phyloP scores from a whole-genome alignment of 2,797 vertebrate species.

The Toxotes lorentzi region DNA sequence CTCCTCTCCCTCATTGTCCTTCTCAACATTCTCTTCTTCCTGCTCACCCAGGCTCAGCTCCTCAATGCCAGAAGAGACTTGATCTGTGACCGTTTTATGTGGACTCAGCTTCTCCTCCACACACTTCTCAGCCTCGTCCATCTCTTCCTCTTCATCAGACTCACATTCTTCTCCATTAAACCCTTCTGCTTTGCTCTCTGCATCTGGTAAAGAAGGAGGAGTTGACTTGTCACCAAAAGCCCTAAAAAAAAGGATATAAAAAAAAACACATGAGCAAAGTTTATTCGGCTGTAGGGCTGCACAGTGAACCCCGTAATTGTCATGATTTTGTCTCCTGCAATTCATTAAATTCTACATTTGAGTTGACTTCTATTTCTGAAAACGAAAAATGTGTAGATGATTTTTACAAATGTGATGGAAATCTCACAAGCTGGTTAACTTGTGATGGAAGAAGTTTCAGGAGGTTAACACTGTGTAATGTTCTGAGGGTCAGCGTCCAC shows the following conservation, averaged over 20 bases:
- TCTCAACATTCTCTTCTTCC: slow-evolving; percentile 62
- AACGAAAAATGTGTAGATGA: too few species aligned
- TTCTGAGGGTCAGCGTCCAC: too few species aligned
- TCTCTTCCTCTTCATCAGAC: slow-evolving; percentile 36
- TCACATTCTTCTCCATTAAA: slow-evolving; percentile 67
- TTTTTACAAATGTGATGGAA: too few species aligned
- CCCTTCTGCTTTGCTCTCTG: slow-evolving; percentile 58
- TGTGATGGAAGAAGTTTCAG: too few species aligned
- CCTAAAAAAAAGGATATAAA: slow-evolving; percentile 77
- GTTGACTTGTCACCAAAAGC: slow-evolving; percentile 92
- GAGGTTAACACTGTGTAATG: neutral
- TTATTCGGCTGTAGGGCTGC: neutral
- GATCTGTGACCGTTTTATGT: slow-evolving; percentile 29
- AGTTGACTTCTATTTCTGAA: too few species aligned
- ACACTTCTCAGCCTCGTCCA: slow-evolving; percentile 29
- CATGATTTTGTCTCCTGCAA: neutral
- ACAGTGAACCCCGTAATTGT: neutral
- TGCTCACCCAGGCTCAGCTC: slow-evolving; percentile 73
- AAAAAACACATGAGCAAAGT: neutral
- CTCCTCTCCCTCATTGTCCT: slow-evolving; percentile 58
- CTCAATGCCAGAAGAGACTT: slow-evolving; percentile 62
- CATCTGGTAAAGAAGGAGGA: slow-evolving; percentile 88
- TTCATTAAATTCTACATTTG: neutral
- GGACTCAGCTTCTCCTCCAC: slow-evolving; percentile 50
- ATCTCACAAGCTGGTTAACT: too few species aligned